A percentile compares a stretch with the other conserved stretches of the same genome.
phyloP scores from a whole-genome alignment of 2,888 invertebrate species.

The Lomographa bimaculata region DNA sequence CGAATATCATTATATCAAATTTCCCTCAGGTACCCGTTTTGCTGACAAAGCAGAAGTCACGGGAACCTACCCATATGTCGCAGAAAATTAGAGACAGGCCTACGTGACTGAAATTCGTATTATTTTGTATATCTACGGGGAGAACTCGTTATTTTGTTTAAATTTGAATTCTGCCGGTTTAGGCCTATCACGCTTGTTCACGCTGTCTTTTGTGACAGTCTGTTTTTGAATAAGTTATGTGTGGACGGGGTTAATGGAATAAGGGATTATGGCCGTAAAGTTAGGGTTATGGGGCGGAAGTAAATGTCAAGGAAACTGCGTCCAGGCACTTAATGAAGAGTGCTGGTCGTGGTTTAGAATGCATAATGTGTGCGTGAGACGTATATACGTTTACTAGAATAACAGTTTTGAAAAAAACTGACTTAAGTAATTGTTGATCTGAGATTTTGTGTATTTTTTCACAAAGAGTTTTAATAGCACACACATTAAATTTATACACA shows the following conservation, averaged over 20 bases:
- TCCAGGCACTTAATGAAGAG: too few relatives aligned
- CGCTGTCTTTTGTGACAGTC: constrained; percentile 13
- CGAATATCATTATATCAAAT: constrained; percentile 1
- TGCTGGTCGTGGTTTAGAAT: too few relatives aligned
- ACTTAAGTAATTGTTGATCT: too few relatives aligned
- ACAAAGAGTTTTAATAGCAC: too few relatives aligned
- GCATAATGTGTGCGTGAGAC: too few relatives aligned
- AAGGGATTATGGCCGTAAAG: too few relatives aligned
- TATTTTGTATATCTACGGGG: constrained; percentile 11
- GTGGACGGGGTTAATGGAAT: constrained; percentile 7
- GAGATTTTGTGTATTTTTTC: too few relatives aligned
- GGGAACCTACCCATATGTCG: constrained; percentile 14
- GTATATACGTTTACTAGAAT: too few relatives aligned
- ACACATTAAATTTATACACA: too few relatives aligned
- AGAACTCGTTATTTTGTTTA: constrained; percentile 25
- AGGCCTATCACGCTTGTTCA: constrained; percentile 19
- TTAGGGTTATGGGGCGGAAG: too few relatives aligned
- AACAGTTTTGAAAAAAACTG: too few relatives aligned
- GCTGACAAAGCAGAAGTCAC: constrained; percentile 7
- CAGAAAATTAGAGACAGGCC: constrained; percentile 23
- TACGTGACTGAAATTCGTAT: constrained; percentile 22
- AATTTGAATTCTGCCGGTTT: constrained; percentile 23
- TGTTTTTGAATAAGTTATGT: constrained; percentile 17
- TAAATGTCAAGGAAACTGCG: too few relatives aligned
- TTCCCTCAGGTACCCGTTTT: neutral